Evolutionary conservation across 2,888 invertebrate genomes (phyloP), one percentile per base, ranked within the genome.

Genomic region (Xylota segnis): DNA sequence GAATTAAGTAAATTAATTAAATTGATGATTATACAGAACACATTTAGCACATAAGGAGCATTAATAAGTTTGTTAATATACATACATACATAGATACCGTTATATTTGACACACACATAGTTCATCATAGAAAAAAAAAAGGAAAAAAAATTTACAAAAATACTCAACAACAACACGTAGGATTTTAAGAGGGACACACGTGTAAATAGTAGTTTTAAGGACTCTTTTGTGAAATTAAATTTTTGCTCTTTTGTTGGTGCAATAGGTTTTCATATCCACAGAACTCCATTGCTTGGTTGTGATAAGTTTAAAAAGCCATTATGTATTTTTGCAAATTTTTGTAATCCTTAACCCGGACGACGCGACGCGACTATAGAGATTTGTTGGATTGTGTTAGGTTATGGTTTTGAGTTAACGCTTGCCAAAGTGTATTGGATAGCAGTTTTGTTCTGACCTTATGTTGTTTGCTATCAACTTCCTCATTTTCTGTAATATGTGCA

Each of bases 281-380:
- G 10, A 70, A 47, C 71, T 59, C 59, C 70, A 75, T 54, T 58
- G 82, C 86, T 86, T 86, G 86, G 86, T 86, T 86, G 86, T 86
- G 82, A 84, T 71, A 77, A 77, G 59, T 72, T 86, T 76, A 56
- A 76, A 14, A 37, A 50, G 3, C 2, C 2, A 23, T 45, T 37
- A 37, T 14, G 23, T 47, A 34, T 47, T 6, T 59, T 47, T 59
- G 70, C 70, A 10, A 14, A 43, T 12, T 56, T 43, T 54, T 6
- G 9, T 5, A 10, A 12, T 5, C 9, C 27, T 29, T 14, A 27
- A 5, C 1, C 23, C 3, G 1, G 23, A 2, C 23, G 23, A 23
- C 23, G 3, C 23, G 23, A 23, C n/a, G n/a, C n/a, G n/a, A n/a
- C n/a, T 5, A 12, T 5, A n/a, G n/a, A 40, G 40, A 1, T 40